Conservation (phyloP, 2,797 vertebrate species). For the Hephaestus fuliginosus region DNA sequence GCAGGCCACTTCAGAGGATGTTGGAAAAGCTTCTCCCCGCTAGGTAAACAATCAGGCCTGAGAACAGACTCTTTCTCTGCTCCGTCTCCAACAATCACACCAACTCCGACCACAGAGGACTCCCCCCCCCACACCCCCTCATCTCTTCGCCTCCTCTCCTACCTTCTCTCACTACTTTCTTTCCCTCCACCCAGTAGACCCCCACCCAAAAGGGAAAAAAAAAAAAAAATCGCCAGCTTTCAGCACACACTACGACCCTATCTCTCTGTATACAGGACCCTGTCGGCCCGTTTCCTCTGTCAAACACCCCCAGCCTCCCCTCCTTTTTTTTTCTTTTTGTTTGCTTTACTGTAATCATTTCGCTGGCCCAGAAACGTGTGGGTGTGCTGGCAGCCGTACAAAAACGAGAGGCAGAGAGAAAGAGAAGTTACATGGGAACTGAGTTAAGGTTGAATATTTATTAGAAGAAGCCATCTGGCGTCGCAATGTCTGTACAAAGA, state of each 20-base stretch:
- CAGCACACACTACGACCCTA: slow-evolving; percentile 88
- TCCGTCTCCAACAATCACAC: slow-evolving; percentile 76
- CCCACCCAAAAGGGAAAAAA: slow-evolving; percentile 47
- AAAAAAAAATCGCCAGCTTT: slow-evolving; percentile 82
- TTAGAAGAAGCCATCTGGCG: slow-evolving; percentile 99
- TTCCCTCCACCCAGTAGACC: slow-evolving; percentile 77
- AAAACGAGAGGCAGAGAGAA: slow-evolving; percentile 77
- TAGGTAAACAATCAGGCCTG: slow-evolving; percentile 77
- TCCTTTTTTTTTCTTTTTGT: slow-evolving; percentile 88
- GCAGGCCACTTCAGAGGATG: slow-evolving; percentile 69
- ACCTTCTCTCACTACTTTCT: slow-evolving; percentile 79
- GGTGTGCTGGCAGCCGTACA: slow-evolving; percentile 98
- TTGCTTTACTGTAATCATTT: slow-evolving; percentile 99
- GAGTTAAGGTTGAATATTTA: slow-evolving; percentile 99
- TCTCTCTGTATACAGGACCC: slow-evolving; percentile 94
- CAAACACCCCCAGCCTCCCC: slow-evolving; percentile 75
- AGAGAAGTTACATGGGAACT: slow-evolving; percentile 99
- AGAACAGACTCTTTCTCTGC: slow-evolving; percentile 74
- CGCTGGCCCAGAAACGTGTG: slow-evolving; percentile 97
- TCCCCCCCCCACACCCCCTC: background rate
- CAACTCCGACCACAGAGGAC: slow-evolving; percentile 69
- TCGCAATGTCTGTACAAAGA: slow-evolving; percentile 97
- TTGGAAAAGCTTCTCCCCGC: slow-evolving; percentile 69
- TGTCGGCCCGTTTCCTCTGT: slow-evolving; percentile 95
- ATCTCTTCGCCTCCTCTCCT: slow-evolving; percentile 38